Conservation (phyloP, 2,113 vertebrate species). For the Carettochelys insculpta region DNA sequence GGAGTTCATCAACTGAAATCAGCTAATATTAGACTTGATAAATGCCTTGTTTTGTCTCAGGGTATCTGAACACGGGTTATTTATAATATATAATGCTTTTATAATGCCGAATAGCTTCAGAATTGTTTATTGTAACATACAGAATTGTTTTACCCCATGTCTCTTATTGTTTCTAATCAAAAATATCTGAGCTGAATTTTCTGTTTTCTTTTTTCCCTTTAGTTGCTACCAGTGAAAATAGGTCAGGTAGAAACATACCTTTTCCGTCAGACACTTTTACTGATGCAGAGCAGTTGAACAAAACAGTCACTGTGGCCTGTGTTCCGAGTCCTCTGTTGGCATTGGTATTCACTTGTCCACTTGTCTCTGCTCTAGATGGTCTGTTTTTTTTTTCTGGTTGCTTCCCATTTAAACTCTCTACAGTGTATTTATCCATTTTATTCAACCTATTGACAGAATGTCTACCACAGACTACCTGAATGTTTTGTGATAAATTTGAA, state of each 20-base stretch:
- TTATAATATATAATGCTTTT: background rate
- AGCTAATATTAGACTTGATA: background rate
- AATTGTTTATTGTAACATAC: background rate
- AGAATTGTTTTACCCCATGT: background rate
- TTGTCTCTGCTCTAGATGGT: background rate
- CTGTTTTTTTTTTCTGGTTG: background rate
- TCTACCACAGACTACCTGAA: background rate
- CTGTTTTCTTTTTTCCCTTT: background rate
- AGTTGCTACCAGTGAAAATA: slow-evolving; percentile 13
- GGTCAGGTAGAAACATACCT: slow-evolving; percentile 45
- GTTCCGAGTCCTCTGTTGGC: background rate
- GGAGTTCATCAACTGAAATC: slow-evolving; percentile 11
- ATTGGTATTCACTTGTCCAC: background rate
- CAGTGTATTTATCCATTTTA: background rate
- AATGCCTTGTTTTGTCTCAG: background rate
- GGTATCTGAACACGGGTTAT: background rate
- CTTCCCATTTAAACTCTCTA: background rate
- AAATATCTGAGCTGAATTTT: background rate
- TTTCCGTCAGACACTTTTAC: slow-evolving; percentile 20
- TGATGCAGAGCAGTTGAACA: background rate
- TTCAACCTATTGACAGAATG: fast-evolving
- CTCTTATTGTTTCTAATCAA: slow-evolving; percentile 8
- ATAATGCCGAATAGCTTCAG: background rate
- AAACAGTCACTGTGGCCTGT: background rate
- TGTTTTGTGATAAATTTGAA: background rate